Conservation (phyloP, 2,797 vertebrate species). For the Valencia hispanica region DNA sequence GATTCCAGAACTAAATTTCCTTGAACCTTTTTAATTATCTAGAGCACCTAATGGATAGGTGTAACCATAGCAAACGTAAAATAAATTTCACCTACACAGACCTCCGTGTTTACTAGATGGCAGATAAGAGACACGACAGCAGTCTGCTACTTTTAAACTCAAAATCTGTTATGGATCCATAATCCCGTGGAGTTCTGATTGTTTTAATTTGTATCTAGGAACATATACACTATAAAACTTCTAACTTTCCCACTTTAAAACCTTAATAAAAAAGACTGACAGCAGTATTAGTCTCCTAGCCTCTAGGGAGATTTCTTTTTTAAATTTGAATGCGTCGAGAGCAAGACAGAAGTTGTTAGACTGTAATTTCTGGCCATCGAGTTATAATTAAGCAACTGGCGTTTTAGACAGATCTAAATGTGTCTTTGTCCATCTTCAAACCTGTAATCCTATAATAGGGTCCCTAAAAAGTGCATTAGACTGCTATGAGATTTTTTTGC, state of each 20-base stretch:
- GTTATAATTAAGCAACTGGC: neutral
- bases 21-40: no score
- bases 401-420: neutral
- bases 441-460: slow-evolving; percentile 2
- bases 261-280: neutral
- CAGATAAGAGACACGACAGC: neutral
- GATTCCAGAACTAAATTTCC: no score
- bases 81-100: neutral
- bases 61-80: neutral
- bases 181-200: neutral
- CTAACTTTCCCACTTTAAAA: neutral
- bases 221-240: neutral
- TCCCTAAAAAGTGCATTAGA: slow-evolving; percentile 1
- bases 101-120: no score
- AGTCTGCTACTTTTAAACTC: neutral
- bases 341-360: neutral
- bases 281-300: no score
- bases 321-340: neutral
- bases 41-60: no score
- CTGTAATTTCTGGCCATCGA: neutral
- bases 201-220: neutral
- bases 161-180: neutral
- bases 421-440: slow-evolving; percentile 1
- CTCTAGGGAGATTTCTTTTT: neutral
- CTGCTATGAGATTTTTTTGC: neutral